Base-by-base conservation (phyloP, 2,797 vertebrate species). In the Thamnophis elegans region DNA sequence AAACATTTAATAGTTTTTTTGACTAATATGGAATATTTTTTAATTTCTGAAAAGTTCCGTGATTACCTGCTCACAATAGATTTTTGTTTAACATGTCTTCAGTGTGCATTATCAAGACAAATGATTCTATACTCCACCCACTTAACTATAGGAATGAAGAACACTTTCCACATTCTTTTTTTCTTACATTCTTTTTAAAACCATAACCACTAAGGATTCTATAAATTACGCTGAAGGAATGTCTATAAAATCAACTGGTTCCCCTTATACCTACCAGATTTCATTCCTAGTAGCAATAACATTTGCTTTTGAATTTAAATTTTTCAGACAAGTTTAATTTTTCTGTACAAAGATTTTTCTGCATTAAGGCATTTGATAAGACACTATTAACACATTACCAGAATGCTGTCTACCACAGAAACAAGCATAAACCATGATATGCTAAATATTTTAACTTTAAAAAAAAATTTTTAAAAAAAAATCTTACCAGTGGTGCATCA, bases 381-480 rank as follows among this genome's bases (percentile, higher is more conserved):
- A 89, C 28, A 90, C 1, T 54, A 36, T 78, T 82, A 78, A 3
- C 22, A 58, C 28, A 16, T 36, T 4, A 73, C 87, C n/a, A 56
- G 20, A 62, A 25, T 9, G 16, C 25, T 42, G 53, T 26, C 36
- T 26, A 60, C 14, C 14, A 93, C 87, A 54, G 93, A 85, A 93
- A 91, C 36, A 73, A 73, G 94, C 82, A 93, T 73, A 73, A 68
- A 73, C 54, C 60, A 93, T 86, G 88, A 92, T 51, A 89, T 60
- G 55, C 55, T 94, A 91, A 87, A 56, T 93, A 85, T 91, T 93
- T 93, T 60, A 93, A 16, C 16, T 26, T 65, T n/a, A n/a, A n/a
- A n/a, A 59, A 18, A 42, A 42, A 2, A 42, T 42, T 42, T 42
- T 58, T 36, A 89, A 92, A 26, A 91, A 95, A 94, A 95, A 90